phyloP scores from a whole-genome alignment of 2,113 vertebrate species.

The Salvelinus fontinalis region DNA sequence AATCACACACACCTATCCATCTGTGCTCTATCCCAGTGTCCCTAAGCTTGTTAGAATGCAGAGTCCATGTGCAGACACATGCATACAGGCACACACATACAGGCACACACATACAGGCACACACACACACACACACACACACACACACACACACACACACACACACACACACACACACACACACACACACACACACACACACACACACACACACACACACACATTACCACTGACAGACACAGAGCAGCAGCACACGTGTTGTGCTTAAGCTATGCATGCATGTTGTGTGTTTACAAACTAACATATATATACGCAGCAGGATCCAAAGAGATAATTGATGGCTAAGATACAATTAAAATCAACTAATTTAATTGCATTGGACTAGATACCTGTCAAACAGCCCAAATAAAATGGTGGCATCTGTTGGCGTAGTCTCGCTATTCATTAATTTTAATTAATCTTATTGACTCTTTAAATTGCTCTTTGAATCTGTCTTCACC shows the following conservation, averaged over 20 bases:
- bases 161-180: not conserved
- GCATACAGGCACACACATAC: not conserved
- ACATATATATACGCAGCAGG: conserved; percentile 10
- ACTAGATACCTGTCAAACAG: conserved; percentile 6
- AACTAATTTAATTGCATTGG: too few relatives aligned
- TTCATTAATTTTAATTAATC: conserved; percentile 51
- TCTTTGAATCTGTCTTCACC: conserved; percentile 3
- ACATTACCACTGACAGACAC: not conserved
- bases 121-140: not conserved
- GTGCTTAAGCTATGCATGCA: conserved; percentile 19
- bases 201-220: not conserved
- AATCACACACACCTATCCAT: not conserved
- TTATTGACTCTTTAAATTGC: conserved; percentile 33
- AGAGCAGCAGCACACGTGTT: conserved; percentile 7
- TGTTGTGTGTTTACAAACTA: conserved; percentile 4
- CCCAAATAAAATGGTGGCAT: conserved; percentile 32
- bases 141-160: not conserved
- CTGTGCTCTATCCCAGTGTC: not conserved
- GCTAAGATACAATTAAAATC: not conserved
- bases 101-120: not conserved
- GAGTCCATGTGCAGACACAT: not conserved
- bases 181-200: too few relatives aligned
- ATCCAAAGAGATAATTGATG: conserved; percentile 28
- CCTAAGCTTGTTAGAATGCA: conserved; percentile 4
- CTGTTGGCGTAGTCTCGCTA: conserved; percentile 27